Percentiles rank a stretch among this genome's conserved stretches.
These are phyloP conservation scores for Dicyrtoma fusca DNA, from an alignment of 2,888 invertebrate genomes.

Conservation along the genomic window DNA sequence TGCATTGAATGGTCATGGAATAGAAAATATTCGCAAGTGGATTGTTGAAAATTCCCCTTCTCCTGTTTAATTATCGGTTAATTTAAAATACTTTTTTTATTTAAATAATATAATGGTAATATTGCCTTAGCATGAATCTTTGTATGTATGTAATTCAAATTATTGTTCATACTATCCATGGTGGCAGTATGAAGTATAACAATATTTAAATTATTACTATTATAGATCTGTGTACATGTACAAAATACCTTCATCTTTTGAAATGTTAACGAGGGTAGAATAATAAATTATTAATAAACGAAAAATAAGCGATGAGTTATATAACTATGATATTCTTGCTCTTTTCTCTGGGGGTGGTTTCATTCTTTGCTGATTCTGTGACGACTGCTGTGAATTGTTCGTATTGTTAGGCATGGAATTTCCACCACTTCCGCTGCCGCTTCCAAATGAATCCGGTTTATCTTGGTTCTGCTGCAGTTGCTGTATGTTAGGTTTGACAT, in stretches of 20 bases:
- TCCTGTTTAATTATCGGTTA: not conserved
- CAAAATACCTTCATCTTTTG: not conserved
- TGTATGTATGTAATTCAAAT: too few relatives aligned
- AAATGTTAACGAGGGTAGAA: not conserved
- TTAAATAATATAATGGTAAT: too few relatives aligned
- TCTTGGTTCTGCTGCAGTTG: slow-evolving; percentile 21
- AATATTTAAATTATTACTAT: too few relatives aligned
- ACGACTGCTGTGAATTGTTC: not conserved
- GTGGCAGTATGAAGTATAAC: too few relatives aligned
- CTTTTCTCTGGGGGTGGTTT: slow-evolving; percentile 89
- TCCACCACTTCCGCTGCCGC: not conserved
- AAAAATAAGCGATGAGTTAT: slow-evolving; percentile 3
- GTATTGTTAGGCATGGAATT: not conserved
- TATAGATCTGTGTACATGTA: not conserved
- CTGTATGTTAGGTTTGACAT: not conserved
- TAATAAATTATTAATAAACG: not conserved
- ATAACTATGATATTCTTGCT: slow-evolving; percentile 64
- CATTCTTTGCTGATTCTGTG: slow-evolving; percentile 63
- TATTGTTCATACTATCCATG: too few relatives aligned
- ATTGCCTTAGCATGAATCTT: too few relatives aligned
- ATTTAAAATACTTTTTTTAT: too few relatives aligned
- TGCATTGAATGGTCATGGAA: slow-evolving; percentile 72
- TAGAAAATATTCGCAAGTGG: slow-evolving; percentile 71
- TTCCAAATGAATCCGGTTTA: slow-evolving; percentile 5
- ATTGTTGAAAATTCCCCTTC: slow-evolving; percentile 41